Base-by-base conservation (phyloP, 2,888 invertebrate genomes). In the Pandemis cinnamomeana region DNA sequence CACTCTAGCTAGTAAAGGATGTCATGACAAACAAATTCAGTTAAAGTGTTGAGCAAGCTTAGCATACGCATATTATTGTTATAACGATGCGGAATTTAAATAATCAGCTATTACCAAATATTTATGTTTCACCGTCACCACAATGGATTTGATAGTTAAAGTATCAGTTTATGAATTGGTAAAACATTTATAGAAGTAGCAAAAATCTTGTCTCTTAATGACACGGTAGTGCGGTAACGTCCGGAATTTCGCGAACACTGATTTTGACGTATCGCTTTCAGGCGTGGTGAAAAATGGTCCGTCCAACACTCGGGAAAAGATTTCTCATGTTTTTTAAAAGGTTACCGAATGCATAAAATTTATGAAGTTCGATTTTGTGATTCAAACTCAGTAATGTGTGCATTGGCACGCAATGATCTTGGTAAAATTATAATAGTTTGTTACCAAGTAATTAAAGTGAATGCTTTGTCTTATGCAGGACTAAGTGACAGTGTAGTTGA, bases 211-310 rank as follows among this genome's bases (percentile, higher is more conserved):
- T 64, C 71, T 64, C 77, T 42, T 62, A 68, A 63, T 62, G 61
- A 58, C 48, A 44, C 75, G 46, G 60, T 86, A 83, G 84, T 82
- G 84, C 83, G 83, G 84, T 79, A 83, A 83, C 81, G 82, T 83
- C 84, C 82, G 75, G 86, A 90, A 90, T 90, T 90, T 89, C 87
- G 86, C 85, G 86, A 88, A 89, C 90, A 90, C 90, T 91, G 91
- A 91, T 91, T 91, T 90, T 91, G 91, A 91, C 90, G 89, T 89
- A 90, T 90, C 88, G 89, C 83, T 89, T 87, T 87, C 84, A 85
- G 81, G 83, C 83, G 78, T 75, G 78, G 77, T 89, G 89, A 91
- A 90, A 90, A 89, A 91, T 91, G 84, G 86, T 87, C 84, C 80
- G 81, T 79, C 80, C 79, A 80, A 64, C 60, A 75, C 67, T 67